phyloP scores from a whole-genome alignment of 2,797 vertebrate species.

The Catamblyrhynchus diadema region DNA sequence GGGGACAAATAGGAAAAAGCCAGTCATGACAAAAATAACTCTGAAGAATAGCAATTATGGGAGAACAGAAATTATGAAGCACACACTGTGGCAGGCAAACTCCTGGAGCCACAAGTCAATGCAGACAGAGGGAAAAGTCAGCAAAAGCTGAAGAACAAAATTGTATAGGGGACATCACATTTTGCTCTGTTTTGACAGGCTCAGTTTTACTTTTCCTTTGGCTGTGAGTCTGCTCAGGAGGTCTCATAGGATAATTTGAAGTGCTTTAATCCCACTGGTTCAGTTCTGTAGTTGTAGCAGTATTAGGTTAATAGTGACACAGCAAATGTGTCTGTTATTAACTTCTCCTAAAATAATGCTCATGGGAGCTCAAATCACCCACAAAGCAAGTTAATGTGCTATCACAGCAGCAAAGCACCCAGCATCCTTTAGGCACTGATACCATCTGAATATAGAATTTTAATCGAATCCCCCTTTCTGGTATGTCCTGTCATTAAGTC shows the following conservation, averaged over 20 bases:
- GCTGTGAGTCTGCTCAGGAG: background rate
- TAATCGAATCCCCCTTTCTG: background rate
- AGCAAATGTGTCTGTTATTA: background rate
- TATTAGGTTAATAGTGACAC: background rate
- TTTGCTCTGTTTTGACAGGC: background rate
- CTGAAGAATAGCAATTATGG: background rate
- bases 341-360: background rate
- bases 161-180: background rate
- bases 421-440: background rate
- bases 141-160: background rate
- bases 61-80: background rate
- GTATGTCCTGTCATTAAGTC: background rate
- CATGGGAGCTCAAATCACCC: background rate
- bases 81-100: background rate
- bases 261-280: background rate
- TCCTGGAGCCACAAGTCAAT: background rate
- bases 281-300: background rate
- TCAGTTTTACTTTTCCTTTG: background rate
- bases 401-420: background rate
- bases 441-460: background rate
- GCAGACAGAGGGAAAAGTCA: background rate
- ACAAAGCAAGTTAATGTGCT: background rate
- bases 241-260: background rate
- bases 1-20: background rate
- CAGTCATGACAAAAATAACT: background rate